Base-by-base conservation (phyloP, 2,888 invertebrate genomes). In the Heteromyza rotundicornis region DNA sequence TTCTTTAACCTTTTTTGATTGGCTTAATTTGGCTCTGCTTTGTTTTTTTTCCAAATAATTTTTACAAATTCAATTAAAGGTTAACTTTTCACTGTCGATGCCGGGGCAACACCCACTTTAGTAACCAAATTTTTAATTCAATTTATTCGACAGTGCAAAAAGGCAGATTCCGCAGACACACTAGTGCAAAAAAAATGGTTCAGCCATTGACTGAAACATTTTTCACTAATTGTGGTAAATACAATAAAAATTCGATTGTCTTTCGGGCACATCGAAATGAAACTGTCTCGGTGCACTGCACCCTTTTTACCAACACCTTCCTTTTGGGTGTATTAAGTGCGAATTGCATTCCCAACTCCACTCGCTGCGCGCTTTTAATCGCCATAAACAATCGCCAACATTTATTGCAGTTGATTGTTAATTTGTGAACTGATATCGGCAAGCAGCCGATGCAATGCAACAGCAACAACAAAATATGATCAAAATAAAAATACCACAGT, bases 321-420 rank as follows among this genome's bases (percentile, higher is more conserved):
- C 16, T n/a, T 10, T 2, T n/a, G n/a, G 14, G 40, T 40, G 40
- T 40, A 40, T 3, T 5, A 5, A 27, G 40, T 40, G 40, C 40
- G n/a, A n/a, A n/a, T n/a, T n/a, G n/a, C n/a, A 51, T 10, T 23
- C 3, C 24, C 27, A 47, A 57, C 14, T 14, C 52, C 57, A 47
- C 59, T 51, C 59, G 44, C 59, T 56, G 23, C 62, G 55, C 51
- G n/a, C n/a, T n/a, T n/a, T 51, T 22, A 57, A 60, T 56, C 63
- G 68, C 68, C 74, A 76, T 75, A 79, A 72, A 78, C 77, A 75
- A 78, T 76, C 72, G 75, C 74, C 70, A 75, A 70, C 70, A 69
- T 76, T 70, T 77, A 74, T 78, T 76, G 73, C 74, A 66, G 68
- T 73, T 71, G 78, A 77, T 77, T 78, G 79, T 77, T 78, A 78